Percentiles rank a stretch among this genome's conserved stretches.
phyloP scores from a whole-genome alignment of 2,113 vertebrate genomes.

The Desmodus rotundus region DNA sequence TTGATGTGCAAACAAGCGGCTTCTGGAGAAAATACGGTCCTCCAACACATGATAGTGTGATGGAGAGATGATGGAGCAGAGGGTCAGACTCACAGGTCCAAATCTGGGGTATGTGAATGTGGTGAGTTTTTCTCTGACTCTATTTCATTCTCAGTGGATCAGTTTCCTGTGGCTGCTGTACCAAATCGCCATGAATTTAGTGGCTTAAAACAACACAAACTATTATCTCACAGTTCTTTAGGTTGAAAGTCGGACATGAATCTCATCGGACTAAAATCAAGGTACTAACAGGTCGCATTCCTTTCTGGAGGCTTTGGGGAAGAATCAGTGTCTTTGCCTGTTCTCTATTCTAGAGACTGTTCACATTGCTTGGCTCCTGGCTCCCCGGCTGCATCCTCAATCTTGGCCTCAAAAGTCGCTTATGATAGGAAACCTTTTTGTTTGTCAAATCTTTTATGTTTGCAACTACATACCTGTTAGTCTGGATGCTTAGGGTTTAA shows the following conservation, averaged over 20 bases:
- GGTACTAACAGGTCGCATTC: background rate
- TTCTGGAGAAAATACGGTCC: conserved; percentile 31
- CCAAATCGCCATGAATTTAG: background rate
- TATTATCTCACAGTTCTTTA: background rate
- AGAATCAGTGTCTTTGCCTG: background rate
- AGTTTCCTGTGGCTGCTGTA: background rate
- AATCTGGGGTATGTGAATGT: background rate
- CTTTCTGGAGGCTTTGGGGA: background rate
- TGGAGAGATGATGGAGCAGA: background rate
- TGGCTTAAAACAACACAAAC: background rate
- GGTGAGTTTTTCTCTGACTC: background rate
- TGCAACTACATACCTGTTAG: background rate
- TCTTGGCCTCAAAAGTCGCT: background rate
- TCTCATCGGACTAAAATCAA: background rate
- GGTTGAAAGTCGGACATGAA: background rate
- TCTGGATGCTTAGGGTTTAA: background rate
- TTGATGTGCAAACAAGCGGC: conserved; percentile 24
- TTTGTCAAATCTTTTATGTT: background rate
- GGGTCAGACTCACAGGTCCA: background rate
- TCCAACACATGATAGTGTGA: background rate
- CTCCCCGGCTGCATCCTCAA: background rate
- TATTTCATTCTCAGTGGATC: background rate
- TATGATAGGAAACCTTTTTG: background rate
- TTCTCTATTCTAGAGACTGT: background rate
- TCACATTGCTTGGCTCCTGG: background rate